Evolutionary conservation across 2,113 vertebrate species (phyloP), one percentile per base, ranked within the genome.

Genomic region (Polypterus bichir): DNA sequence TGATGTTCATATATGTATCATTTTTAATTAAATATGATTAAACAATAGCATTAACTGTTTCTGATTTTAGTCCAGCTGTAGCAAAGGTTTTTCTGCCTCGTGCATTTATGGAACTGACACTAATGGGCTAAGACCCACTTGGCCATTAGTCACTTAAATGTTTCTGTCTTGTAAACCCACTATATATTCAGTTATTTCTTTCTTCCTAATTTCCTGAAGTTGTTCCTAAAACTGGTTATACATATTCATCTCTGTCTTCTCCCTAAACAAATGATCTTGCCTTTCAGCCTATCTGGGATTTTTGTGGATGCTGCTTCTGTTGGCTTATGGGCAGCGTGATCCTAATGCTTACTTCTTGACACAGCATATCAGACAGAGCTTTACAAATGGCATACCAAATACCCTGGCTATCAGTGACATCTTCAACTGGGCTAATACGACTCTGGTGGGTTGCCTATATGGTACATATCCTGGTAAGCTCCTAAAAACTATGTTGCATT

Each of bases 241-340:
- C 7, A 11, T 44, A 44, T 8, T 11, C 64, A 59, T 56, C n/a
- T 51, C 66, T 71, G 61, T 49, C 48, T 49, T 65, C 47, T 63
- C 5, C 7, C 51, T 61, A 67, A n/a, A 62, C n/a, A 27, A 27
- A 27, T 27, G 27, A 2, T 27, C 27, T 27, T 27, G 27, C 66
- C 55, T 74, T 79, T 52, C 79, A 98, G 95, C 79, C 1, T 92
- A 95, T 56, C 45, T 89, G 47, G 93, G 91, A 5, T 97, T 94
- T 76, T 80, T 97, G 75, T 98, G 93, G 93, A 89, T 94, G 91
- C 73, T 96, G 61, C 82, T 97, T 56, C 69, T 97, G 65, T 89
- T 93, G 64, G 91, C 92, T 46, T 97, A 98, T 0, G 89, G 92
- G 46, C 93, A 97, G 69, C 86, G 92, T 71, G 92, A 97, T 63